Evolutionary conservation across 2,113 vertebrate genomes (phyloP).

Genomic region (Rhadina sibilatrix): DNA sequence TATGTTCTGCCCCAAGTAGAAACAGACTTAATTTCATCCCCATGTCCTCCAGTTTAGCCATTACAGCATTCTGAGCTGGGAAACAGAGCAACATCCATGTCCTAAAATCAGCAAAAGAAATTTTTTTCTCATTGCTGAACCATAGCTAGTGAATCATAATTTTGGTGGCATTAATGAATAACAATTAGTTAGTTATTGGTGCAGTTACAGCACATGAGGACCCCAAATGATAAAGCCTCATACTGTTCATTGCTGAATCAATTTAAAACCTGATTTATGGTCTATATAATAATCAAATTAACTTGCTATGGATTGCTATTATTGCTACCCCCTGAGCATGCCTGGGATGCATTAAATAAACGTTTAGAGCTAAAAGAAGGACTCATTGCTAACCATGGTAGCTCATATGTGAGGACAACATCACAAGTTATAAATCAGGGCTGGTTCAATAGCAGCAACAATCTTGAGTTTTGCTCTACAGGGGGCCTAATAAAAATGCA

Average conservation of each 20-base stretch:
- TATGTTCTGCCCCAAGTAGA: neutral
- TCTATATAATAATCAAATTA: conserved; percentile 2
- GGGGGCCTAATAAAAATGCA: neutral
- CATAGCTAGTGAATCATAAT: neutral
- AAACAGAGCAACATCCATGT: neutral
- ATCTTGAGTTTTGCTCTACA: neutral
- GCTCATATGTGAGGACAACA: neutral
- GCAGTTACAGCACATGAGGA: neutral
- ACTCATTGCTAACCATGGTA: neutral
- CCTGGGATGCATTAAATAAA: neutral
- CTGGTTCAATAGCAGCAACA: neutral
- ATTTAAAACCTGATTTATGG: conserved; percentile 8
- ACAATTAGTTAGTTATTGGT: neutral
- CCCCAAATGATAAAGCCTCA: neutral
- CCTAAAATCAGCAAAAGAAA: neutral
- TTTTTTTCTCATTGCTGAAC: neutral
- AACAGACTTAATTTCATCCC: neutral
- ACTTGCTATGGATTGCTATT: neutral
- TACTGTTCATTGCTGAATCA: neutral
- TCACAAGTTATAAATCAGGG: neutral
- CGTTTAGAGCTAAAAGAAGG: neutral
- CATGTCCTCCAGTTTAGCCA: neutral
- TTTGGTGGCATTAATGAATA: neutral
- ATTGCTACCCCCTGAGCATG: neutral
- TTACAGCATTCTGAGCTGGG: neutral